phyloP scores from a whole-genome alignment of 1,140 invertebrate genomes.

The Matsumurasca onukii region DNA sequence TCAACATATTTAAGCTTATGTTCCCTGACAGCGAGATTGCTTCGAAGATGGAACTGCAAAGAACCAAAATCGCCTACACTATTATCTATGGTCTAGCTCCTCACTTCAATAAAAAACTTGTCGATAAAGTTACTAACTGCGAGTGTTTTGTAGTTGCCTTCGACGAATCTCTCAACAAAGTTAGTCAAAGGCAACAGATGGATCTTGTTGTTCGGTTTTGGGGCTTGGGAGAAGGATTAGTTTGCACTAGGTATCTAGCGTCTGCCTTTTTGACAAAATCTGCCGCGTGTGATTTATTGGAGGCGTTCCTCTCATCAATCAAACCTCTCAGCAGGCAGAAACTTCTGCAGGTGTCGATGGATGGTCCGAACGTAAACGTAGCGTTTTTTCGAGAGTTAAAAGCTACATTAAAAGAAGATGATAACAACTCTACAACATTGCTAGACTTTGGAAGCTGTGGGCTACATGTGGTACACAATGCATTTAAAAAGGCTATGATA shows the following conservation, averaged over 20 bases:
- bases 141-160: not conserved
- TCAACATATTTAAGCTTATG: slow-evolving; percentile 3
- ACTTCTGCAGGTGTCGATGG: not conserved
- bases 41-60: slow-evolving; percentile 9
- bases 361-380: not conserved
- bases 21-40: slow-evolving; percentile 20
- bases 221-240: not conserved
- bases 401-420: not conserved
- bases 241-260: not conserved
- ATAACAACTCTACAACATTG: no score
- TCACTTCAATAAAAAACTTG: not conserved
- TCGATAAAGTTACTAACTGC: not conserved
- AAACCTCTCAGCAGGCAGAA: not conserved
- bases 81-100: slow-evolving; percentile 20
- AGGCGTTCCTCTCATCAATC: not conserved
- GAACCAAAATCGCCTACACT: slow-evolving; percentile 27
- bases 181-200: not conserved
- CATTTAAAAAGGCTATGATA: not conserved
- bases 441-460: not conserved
- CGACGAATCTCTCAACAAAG: slow-evolving; percentile 1
- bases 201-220: not conserved
- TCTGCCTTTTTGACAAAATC: not conserved
- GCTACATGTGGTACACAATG: not conserved
- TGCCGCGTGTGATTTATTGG: not conserved
- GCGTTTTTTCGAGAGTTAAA: not conserved